Evolutionary conservation across 2,888 invertebrate species (phyloP).

Genomic region (Tinea trinotella): DNA sequence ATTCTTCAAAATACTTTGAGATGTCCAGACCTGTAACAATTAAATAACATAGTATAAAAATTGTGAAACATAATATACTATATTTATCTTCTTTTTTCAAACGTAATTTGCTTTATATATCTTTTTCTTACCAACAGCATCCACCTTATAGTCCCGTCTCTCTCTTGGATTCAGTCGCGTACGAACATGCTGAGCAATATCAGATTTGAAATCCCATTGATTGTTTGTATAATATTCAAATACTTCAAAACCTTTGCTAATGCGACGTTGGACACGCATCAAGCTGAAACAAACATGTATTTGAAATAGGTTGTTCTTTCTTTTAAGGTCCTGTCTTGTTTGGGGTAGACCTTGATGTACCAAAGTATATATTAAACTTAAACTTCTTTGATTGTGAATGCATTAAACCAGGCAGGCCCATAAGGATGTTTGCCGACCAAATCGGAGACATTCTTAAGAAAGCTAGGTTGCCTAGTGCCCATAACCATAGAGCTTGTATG

Average conservation of each 20-base stretch:
- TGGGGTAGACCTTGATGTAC: too few species aligned
- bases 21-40: slow-evolving; percentile 76
- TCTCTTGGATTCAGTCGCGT: slow-evolving; percentile 76
- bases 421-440: too few species aligned
- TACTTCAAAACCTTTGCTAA: slow-evolving; percentile 88
- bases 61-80: not conserved
- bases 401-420: too few species aligned
- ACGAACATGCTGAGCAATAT: slow-evolving; percentile 73
- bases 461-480: too few species aligned
- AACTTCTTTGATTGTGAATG: too few species aligned
- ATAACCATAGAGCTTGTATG: too few species aligned
- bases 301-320: too few species aligned
- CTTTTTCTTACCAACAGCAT: slow-evolving; percentile 70
- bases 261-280: slow-evolving; percentile 85
- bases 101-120: slow-evolving; percentile 28
- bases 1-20: slow-evolving; percentile 85
- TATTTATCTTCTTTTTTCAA: slow-evolving; percentile 39
- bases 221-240: slow-evolving; percentile 94
- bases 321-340: too few species aligned
- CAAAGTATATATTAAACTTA: too few species aligned
- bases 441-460: too few species aligned
- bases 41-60: not conserved
- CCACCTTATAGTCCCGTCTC: slow-evolving; percentile 76
- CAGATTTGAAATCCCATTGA: slow-evolving; percentile 90
- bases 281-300: slow-evolving; percentile 72